Conservation (phyloP, 2,113 vertebrate genomes). For the Phalacrocorax aristotelis region DNA sequence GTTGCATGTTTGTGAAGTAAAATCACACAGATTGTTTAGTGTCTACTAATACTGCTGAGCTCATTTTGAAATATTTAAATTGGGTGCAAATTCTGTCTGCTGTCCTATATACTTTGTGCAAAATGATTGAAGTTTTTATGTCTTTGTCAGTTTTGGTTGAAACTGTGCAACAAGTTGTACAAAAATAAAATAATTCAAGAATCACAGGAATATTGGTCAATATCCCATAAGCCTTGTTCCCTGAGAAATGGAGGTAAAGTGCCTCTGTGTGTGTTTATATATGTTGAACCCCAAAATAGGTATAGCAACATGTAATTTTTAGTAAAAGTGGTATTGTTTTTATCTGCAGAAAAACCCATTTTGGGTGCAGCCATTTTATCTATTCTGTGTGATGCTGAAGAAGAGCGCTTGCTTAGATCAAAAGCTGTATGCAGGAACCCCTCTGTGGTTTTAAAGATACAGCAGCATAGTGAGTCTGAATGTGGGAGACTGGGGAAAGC, state of each 20-base stretch:
- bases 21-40: background rate
- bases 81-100: background rate
- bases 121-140: background rate
- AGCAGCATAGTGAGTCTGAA: background rate
- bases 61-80: background rate
- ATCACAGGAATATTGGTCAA: background rate
- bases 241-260: background rate
- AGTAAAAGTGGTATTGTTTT: background rate
- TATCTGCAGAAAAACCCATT: background rate
- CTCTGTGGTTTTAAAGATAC: background rate
- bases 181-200: background rate
- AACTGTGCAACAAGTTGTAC: background rate
- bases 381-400: background rate
- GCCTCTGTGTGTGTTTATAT: background rate
- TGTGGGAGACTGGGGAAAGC: background rate
- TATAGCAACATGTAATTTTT: background rate
- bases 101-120: background rate
- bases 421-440: background rate
- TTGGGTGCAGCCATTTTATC: background rate
- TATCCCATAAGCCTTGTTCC: background rate
- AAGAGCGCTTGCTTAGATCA: background rate
- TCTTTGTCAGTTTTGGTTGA: background rate
- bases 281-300: background rate
- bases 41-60: background rate
- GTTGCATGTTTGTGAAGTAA: background rate